Conservation (phyloP, 2,113 vertebrate genomes). For the Oncorhynchus gorbuscha region DNA sequence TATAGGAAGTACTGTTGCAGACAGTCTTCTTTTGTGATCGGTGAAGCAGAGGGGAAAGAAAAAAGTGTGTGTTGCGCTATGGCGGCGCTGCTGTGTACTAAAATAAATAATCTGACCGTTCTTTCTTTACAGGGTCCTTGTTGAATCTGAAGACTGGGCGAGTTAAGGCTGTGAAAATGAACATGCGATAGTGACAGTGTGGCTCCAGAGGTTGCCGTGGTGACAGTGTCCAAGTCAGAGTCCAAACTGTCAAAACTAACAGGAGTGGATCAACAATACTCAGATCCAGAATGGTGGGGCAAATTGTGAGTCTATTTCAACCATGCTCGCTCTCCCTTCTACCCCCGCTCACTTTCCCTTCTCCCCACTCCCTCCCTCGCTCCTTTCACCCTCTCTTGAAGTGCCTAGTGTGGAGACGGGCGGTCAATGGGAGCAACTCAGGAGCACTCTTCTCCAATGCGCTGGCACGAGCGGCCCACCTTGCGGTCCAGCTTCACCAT, state of each 20-base stretch:
- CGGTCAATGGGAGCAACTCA: constrained; percentile 67
- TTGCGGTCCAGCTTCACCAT: constrained; percentile 99
- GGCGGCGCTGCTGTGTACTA: constrained; percentile 16
- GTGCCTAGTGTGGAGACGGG: constrained; percentile 41
- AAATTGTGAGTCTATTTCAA: constrained; percentile 38
- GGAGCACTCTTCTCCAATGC: constrained; percentile 96
- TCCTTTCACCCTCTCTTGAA: constrained; percentile 21
- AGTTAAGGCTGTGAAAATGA: constrained; percentile 53
- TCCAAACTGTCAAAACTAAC: constrained; percentile 40
- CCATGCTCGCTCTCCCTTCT: background rate
- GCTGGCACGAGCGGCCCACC: constrained; percentile 97
- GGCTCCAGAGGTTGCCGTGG: constrained; percentile 23
- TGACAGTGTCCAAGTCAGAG: constrained; percentile 17
- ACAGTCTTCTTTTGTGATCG: background rate
- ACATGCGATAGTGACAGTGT: constrained; percentile 43
- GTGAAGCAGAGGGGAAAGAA: background rate
- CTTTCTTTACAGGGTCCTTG: constrained; percentile 21
- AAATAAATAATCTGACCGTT: constrained; percentile 15
- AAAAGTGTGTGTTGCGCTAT: background rate
- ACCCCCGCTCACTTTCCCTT: background rate
- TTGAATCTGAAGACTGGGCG: constrained; percentile 35
- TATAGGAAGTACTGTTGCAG: background rate
- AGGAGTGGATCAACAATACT: constrained; percentile 25
- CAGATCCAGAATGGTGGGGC: constrained; percentile 53
- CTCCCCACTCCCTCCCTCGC: constrained; percentile 19